Base-by-base conservation (phyloP, 1,140 invertebrate genomes). In the Zelostemma sp. region DNA sequence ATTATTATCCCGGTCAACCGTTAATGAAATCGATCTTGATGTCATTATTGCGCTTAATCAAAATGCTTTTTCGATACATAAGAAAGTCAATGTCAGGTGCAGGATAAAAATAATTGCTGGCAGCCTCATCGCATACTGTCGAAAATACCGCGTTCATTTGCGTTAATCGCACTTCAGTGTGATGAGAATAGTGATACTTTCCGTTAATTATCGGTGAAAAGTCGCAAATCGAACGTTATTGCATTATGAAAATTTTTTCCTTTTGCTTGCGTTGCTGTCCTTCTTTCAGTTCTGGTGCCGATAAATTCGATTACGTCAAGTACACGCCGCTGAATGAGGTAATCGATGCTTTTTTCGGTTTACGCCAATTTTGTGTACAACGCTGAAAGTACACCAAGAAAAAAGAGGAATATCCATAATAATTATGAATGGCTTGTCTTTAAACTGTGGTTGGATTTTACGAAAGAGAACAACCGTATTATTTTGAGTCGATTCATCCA, bases 11-110 rank as follows among this genome's bases (percentile, higher is more conserved):
- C n/a, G n/a, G n/a, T n/a, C n/a, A n/a, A n/a, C n/a, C n/a, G n/a
- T n/a, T n/a, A n/a, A n/a, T n/a, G n/a, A n/a, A 25, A 25, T 25
- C 21, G 21, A 8, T 25, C 21, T 8, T 25, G 8, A 25, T 25
- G 21, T 25, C n/a, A n/a, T 11, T 5, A 46, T 31, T 33, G 48
- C 15, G 48, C 48, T 16, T 15, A 14, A 9, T 17, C 14, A 53
- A 53, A 53, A 40, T 33, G 14, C 12, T 43, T 46, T 9, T 45
- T 53, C 31, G 9, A 33, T 33, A n/a, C 15, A 49, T 18, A 63
- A 38, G 68, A 78, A 80, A 80, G 78, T 81, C 79, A 81, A 81
- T 80, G 79, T 80, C 79, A 72, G 59, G 48, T 16, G 50, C 18
- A 6, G 47, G 62, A 56, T 69, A 75, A 75, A 77, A 77, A 77